These are phyloP conservation scores for Atlantisia rogersi DNA, from an alignment of 2,113 vertebrate genomes.

Conservation along the genomic window DNA sequence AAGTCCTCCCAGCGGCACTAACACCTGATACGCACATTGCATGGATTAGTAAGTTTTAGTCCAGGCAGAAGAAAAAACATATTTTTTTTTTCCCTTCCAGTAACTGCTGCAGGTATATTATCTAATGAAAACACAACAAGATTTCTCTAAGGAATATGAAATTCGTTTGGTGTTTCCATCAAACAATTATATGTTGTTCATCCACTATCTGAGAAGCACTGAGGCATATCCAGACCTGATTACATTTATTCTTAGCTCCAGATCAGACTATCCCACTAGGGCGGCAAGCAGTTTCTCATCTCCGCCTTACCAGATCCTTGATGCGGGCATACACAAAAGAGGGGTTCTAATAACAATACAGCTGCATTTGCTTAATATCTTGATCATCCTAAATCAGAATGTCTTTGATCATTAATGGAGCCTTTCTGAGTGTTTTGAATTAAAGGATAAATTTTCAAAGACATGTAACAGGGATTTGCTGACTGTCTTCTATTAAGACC, in stretches of 20 bases:
- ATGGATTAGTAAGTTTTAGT: constrained; percentile 55
- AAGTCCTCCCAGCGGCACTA: constrained; percentile 50
- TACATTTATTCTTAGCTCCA: constrained; percentile 35
- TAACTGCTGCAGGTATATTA: constrained; percentile 58
- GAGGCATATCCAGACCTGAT: constrained; percentile 50
- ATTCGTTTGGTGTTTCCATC: constrained; percentile 50
- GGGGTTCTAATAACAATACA: background rate
- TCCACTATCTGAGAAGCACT: constrained; percentile 21
- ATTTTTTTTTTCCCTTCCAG: background rate
- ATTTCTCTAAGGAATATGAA: constrained; percentile 65
- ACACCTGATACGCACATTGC: constrained; percentile 46
- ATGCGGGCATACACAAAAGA: background rate
- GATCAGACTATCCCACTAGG: background rate
- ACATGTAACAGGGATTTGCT: background rate
- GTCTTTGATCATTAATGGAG: background rate
- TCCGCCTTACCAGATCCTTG: constrained; percentile 7
- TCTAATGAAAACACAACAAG: constrained; percentile 64
- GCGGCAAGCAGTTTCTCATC: background rate
- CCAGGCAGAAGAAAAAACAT: constrained; percentile 6
- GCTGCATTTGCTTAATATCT: background rate
- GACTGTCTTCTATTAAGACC: constrained; percentile 3
- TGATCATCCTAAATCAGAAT: constrained; percentile 47
- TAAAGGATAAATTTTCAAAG: constrained; percentile 37
- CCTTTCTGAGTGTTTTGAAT: background rate
- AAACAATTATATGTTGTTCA: constrained; percentile 63